Evolutionary conservation across 2,113 vertebrate species (phyloP).

Genomic region (Chionis minor): DNA sequence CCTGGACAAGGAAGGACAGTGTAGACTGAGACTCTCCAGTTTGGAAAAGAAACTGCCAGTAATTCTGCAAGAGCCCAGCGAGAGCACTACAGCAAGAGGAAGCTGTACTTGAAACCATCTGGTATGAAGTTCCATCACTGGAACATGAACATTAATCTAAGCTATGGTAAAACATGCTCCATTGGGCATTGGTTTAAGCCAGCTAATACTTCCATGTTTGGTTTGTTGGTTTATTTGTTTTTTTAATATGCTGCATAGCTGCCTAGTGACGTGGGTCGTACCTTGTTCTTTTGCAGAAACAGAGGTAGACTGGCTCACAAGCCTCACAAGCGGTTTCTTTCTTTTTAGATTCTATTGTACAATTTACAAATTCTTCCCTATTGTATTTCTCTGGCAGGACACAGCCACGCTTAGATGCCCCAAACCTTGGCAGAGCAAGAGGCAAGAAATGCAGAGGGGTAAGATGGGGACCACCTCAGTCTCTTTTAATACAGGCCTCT

Average conservation of each 20-base stretch:
- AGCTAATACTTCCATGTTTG: background rate
- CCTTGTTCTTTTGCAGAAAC: background rate
- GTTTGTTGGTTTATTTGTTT: no score
- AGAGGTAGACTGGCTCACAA: fast-evolving
- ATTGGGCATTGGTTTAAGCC: background rate
- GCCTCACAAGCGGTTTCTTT: background rate
- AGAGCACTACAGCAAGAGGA: background rate
- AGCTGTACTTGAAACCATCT: background rate
- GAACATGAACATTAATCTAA: fast-evolving
- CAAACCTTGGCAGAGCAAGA: background rate
- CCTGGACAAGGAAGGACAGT: background rate
- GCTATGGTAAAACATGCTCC: background rate
- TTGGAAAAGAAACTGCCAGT: background rate
- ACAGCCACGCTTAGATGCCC: background rate
- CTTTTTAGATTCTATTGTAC: background rate
- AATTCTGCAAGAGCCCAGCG: background rate
- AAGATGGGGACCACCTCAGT: background rate
- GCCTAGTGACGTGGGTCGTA: background rate
- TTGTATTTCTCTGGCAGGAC: background rate
- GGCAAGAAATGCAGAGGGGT: background rate
- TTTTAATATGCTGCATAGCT: background rate
- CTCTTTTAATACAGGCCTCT: background rate
- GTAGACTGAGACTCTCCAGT: background rate
- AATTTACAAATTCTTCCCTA: background rate
- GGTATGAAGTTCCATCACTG: background rate